These are phyloP conservation scores for Lates japonicus DNA, from an alignment of 2,797 vertebrate genomes.

Conservation along the genomic window DNA sequence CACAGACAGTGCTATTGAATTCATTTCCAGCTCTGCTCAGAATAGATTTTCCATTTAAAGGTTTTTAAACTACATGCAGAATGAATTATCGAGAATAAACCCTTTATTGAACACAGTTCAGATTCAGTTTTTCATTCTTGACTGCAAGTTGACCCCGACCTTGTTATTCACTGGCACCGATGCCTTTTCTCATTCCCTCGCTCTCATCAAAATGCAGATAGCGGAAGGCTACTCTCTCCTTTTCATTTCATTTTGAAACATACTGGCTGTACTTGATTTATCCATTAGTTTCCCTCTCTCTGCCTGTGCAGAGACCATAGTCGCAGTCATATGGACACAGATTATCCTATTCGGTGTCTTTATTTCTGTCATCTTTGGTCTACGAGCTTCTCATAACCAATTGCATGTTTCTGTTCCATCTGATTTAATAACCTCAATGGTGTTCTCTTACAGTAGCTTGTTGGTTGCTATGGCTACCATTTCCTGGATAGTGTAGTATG, in stretches of 20 bases:
- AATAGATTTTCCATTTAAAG: not conserved
- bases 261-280: conserved; percentile 10
- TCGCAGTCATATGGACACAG: not conserved
- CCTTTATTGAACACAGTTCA: not conserved
- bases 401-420: conserved; percentile 46
- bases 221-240: not conserved
- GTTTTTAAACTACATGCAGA: not conserved
- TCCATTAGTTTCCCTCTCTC: conserved; percentile 12
- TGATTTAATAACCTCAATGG: conserved; percentile 66
- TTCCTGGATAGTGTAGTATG: conserved; percentile 65
- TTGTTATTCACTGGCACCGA: not conserved
- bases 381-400: conserved; percentile 29
- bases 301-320: not conserved
- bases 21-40: not conserved
- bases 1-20: not conserved
- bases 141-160: not conserved
- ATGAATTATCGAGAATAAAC: not conserved
- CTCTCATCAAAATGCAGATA: not conserved
- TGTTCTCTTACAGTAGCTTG: conserved; percentile 52
- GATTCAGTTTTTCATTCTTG: not conserved
- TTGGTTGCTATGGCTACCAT: conserved; percentile 71
- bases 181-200: not conserved
- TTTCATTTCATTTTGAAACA: conserved; percentile 24
- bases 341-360: conserved; percentile 21
- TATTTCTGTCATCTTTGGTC: not conserved